Evolutionary conservation across 35 echinoderm and acorn worm genomes (phyloP).

Genomic region (Ophioderma brevispina): DNA sequence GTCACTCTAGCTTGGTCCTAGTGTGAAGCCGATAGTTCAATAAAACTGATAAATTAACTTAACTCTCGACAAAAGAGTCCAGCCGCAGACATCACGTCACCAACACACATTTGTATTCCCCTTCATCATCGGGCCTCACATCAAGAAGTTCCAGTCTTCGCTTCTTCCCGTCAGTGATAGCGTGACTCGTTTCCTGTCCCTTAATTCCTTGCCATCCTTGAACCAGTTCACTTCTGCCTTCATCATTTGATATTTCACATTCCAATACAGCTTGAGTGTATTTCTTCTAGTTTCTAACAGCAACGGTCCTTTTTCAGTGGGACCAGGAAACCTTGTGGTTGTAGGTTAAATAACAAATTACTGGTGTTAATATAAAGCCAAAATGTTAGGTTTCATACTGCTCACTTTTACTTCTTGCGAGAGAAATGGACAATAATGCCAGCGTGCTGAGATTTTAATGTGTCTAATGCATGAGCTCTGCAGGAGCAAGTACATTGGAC

Average conservation of each 20-base stretch:
- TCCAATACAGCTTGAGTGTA: slow-evolving; percentile 53
- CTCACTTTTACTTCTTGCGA: no score
- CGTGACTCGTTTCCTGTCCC: slow-evolving; percentile 39
- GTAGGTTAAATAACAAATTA: neutral
- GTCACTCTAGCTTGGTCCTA: no score
- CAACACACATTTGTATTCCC: slow-evolving; percentile 65
- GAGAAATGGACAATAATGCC: no score
- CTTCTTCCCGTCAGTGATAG: slow-evolving; percentile 53
- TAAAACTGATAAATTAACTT: no score
- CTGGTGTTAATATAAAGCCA: neutral
- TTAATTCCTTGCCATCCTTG: slow-evolving; percentile 55
- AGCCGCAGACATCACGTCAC: slow-evolving; percentile 66
- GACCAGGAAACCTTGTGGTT: neutral
- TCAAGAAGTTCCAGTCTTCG: slow-evolving; percentile 57
- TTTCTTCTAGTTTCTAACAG: slow-evolving; percentile 37
- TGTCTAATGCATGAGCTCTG: no score
- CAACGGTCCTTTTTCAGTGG: slow-evolving; percentile 65
- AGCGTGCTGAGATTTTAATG: no score
- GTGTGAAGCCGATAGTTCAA: no score
- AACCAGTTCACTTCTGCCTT: slow-evolving; percentile 63
- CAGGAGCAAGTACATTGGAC: no score
- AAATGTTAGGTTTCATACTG: neutral
- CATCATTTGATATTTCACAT: slow-evolving; percentile 60
- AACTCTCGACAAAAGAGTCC: slow-evolving; percentile 82
- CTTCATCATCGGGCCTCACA: slow-evolving; percentile 64